phyloP scores from a whole-genome alignment of 1,140 invertebrate genomes.

The Potamilus streckersoni region DNA sequence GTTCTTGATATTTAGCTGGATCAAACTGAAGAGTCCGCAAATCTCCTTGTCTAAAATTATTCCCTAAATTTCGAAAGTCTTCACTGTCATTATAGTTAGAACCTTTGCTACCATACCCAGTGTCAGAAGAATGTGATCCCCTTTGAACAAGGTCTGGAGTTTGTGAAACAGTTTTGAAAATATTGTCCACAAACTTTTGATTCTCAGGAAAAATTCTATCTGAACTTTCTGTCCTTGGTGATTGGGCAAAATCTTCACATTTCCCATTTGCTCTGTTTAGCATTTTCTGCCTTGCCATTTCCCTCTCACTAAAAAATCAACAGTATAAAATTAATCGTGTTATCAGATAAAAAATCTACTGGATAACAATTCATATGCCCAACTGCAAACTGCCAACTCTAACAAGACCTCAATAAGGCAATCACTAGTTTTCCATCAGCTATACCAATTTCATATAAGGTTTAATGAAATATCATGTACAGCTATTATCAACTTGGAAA shows the following conservation, averaged over 20 bases:
- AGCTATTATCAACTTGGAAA: too few relatives aligned
- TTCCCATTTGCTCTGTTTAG: neutral
- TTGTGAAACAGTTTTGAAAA: neutral
- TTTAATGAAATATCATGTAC: too few relatives aligned
- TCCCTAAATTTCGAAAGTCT: constrained; percentile 1
- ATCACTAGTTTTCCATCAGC: too few relatives aligned
- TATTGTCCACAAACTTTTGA: constrained; percentile 15
- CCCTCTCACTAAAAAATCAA: constrained; percentile 30
- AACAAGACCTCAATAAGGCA: too few relatives aligned
- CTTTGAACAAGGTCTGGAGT: constrained; percentile 12
- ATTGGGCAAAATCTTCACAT: too few relatives aligned
- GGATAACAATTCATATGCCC: neutral
- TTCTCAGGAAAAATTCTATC: constrained; percentile 22
- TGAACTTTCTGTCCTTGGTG: too few relatives aligned
- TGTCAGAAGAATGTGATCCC: constrained; percentile 6
- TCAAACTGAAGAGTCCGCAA: constrained; percentile 41
- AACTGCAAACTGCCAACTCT: neutral
- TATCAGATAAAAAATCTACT: neutral
- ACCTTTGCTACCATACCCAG: constrained; percentile 26
- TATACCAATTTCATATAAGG: too few relatives aligned
- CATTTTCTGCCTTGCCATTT: neutral
- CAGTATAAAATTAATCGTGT: constrained; percentile 1
- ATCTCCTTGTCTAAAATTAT: neutral
- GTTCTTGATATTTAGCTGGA: constrained; percentile 47
- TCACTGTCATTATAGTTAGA: constrained; percentile 26